Evolutionary conservation across 2,888 invertebrate species (phyloP), one percentile per base, ranked within the genome.

Genomic region (Drosophila anomelani): DNA sequence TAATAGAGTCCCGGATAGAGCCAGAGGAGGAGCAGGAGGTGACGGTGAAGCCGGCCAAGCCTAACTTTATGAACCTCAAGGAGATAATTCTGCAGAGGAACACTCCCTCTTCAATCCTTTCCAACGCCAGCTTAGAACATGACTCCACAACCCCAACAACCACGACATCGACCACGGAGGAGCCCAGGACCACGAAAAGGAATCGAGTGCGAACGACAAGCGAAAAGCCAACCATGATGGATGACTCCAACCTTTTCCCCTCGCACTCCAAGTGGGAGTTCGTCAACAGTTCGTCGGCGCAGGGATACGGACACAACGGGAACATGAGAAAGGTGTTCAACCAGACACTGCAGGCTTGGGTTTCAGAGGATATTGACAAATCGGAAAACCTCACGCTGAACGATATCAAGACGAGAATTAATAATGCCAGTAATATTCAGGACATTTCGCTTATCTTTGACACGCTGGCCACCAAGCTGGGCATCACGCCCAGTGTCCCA

Each of bases 1-100:
- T 73, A 0, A 41, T 91, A 97, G 94, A 80, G 94, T 94, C 92
- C 95, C 95, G 92, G 97, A 98, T 95, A 95, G 94, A 84, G 93
- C 94, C 58, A 94, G 92, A 57, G 94, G 92, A 57, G 94, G 92
- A 57, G 94, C 92, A 85, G 10, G 8, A 20, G 10, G 78, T 78
- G 20, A 70, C 57, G 12, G 1, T 29, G 4, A 29, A n/a, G 1
- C 56, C 64, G 6, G 38, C 76, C 0, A 92, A 89, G 64, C 91
- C 92, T 0, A 92, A 86, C 63, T 92, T 93, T 54, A 71, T 92
- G 76, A 92, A 92, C 73, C 89, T 93, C 1, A 93, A 92, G 41
- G 92, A 93, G 73, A 82, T 92, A 3, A 90, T 92, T 8, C 60
- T 92, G 36, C 86, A 89, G 38, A 88, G 91, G 13, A 91, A 92